Conservation (phyloP, 2,797 vertebrate species). For the Acipenser oxyrinchus region DNA sequence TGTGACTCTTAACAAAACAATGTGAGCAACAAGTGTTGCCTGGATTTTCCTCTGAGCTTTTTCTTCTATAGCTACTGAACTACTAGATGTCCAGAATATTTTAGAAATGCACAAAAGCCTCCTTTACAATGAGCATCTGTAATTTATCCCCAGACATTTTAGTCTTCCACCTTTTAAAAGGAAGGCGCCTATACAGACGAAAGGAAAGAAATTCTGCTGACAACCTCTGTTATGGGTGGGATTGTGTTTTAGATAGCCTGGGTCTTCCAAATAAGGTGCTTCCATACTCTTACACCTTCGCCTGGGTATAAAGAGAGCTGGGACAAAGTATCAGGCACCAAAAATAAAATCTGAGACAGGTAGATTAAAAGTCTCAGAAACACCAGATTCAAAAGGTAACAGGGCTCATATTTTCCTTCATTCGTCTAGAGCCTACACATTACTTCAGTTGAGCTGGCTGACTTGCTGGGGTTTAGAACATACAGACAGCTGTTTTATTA, state of each 20-base stretch:
- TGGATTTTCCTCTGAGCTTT: not conserved
- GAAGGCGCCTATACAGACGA: constrained; percentile 47
- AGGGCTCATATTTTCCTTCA: constrained; percentile 51
- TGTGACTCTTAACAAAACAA: constrained; percentile 21
- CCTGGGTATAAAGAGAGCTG: constrained; percentile 34
- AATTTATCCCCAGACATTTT: constrained; percentile 46
- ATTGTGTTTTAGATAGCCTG: constrained; percentile 58
- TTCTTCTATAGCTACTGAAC: not conserved
- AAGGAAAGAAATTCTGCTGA: constrained; percentile 44
- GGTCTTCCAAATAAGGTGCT: constrained; percentile 35
- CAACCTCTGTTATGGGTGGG: constrained; percentile 43
- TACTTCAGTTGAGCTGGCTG: constrained; percentile 60
- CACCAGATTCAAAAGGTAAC: constrained; percentile 42
- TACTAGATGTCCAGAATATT: constrained; percentile 14
- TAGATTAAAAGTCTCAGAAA: constrained; percentile 55
- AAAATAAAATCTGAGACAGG: constrained; percentile 38
- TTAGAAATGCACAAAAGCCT: constrained; percentile 29
- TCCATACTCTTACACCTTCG: constrained; percentile 48
- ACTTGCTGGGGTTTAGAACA: constrained; percentile 56
- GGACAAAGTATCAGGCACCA: constrained; percentile 46
- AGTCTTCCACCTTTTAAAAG: constrained; percentile 54
- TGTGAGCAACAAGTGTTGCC: constrained; percentile 27
- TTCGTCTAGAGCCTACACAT: constrained; percentile 59
- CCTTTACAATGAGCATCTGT: constrained; percentile 39
- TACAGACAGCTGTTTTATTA: constrained; percentile 78